phyloP scores from a whole-genome alignment of 1,140 invertebrate genomes.

The Mesaphorura yosii region DNA sequence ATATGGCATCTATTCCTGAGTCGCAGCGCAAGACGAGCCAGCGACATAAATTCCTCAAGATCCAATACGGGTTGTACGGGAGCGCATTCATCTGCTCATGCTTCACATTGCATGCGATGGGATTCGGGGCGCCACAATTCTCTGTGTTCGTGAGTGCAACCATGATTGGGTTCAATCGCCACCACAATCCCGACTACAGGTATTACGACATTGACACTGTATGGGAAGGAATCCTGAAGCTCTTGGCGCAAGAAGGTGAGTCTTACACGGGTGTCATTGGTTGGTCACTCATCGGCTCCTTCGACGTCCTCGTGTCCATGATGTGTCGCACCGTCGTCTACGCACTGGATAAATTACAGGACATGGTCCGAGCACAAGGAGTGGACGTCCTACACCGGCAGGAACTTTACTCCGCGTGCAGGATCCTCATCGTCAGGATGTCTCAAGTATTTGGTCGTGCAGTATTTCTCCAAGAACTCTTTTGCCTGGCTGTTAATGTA shows the following conservation, averaged over 20 bases:
- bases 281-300: neutral
- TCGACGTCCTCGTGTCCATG: constrained; percentile 2
- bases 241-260: too few relatives aligned
- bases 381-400: neutral
- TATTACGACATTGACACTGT: neutral
- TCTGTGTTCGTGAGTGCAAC: too few relatives aligned
- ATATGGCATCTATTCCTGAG: neutral
- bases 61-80: neutral
- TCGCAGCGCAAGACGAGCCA: neutral
- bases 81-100: neutral
- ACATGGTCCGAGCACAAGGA: neutral
- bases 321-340: neutral
- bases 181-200: neutral
- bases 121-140: neutral
- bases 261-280: neutral
- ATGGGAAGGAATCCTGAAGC: neutral
- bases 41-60: neutral
- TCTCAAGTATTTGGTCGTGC: neutral
- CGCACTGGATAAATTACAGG: neutral
- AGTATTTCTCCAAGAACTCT: constrained; percentile 3
- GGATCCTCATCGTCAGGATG: neutral
- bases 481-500: neutral
- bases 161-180: neutral
- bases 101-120: neutral
- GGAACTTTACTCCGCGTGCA: neutral